Evolutionary conservation across 2,113 vertebrate species (phyloP), one percentile per base, ranked within the genome.

Genomic region (Camelus bactrianus): DNA sequence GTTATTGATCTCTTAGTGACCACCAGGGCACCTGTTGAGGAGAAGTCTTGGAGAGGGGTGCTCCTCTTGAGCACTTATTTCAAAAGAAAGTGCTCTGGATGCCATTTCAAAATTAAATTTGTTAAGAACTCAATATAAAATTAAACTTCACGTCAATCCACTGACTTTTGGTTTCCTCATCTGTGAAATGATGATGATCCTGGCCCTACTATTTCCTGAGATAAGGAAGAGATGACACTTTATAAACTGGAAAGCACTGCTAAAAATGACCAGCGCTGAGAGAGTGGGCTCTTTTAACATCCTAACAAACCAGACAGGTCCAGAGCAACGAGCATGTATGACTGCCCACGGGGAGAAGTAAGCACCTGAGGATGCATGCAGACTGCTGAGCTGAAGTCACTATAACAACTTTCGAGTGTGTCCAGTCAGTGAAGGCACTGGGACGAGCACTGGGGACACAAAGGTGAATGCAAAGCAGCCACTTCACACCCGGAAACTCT

Each of bases 71-170:
- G 58, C 93, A 52, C 13, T 90, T 81, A 65, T 81, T 90, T 58
- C 24, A 54, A 84, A 62, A 94, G 28, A 92, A 93, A 88, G 15
- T 60, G 42, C 67, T 70, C 65, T 52, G 85, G 58, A 35, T 91
- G 93, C 77, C 89, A 87, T 93, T 80, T 94, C 90, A 96, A 85
- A 89, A 82, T 91, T 81, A 58, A 95, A 94, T 79, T 76, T 82
- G 65, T 90, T 91, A 77, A 92, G 72, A 93, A 81, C 22, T 32
- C 67, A 76, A 69, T 93, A 62, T 22, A 67, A 93, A 89, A 93
- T 83, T 73, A 82, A 96, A 79, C 58, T 81, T 79, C 35, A 15
- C 35, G 38, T 86, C 85, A 94, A 82, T 69, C 82, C 62, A 91
- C 35, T 65, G 72, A 50, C n/a, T 54, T 84, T 72, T 85, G 65